These are phyloP conservation scores for Anguilla megastoma DNA, from an alignment of 2,797 vertebrate genomes.

Conservation along the genomic window DNA sequence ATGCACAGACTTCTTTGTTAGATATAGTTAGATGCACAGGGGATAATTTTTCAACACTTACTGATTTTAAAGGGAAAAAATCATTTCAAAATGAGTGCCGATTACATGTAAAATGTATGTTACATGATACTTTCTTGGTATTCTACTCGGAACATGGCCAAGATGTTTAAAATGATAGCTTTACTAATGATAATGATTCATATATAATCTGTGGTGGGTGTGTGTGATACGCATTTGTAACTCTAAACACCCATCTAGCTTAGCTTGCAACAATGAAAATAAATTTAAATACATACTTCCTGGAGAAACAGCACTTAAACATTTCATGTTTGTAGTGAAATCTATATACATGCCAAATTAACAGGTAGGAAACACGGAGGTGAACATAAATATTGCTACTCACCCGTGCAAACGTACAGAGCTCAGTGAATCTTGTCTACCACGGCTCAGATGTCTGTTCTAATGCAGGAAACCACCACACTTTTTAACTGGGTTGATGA, in stretches of 20 bases:
- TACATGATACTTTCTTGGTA: not conserved
- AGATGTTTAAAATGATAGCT: not conserved
- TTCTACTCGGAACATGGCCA: not conserved
- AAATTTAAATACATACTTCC: not conserved
- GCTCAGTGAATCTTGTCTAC: slow-evolving; percentile 1
- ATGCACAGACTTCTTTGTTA: not conserved
- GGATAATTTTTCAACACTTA: not conserved
- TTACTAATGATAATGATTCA: not conserved
- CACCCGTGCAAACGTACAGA: slow-evolving; percentile 14
- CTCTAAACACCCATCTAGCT: not conserved
- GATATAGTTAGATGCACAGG: no score
- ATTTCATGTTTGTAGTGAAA: not conserved
- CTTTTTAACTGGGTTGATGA: not conserved
- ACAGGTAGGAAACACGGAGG: not conserved
- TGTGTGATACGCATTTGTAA: no score
- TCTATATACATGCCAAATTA: not conserved
- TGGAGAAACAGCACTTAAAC: not conserved
- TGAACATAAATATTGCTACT: not conserved
- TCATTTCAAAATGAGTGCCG: not conserved
- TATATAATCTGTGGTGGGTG: not conserved
- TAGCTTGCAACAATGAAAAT: not conserved
- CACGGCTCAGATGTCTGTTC: not conserved
- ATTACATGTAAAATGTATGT: not conserved
- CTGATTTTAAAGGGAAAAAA: not conserved
- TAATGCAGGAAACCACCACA: not conserved